Evolutionary conservation across 1,140 invertebrate genomes (phyloP).

Genomic region (Lamellibrachia luymesi): DNA sequence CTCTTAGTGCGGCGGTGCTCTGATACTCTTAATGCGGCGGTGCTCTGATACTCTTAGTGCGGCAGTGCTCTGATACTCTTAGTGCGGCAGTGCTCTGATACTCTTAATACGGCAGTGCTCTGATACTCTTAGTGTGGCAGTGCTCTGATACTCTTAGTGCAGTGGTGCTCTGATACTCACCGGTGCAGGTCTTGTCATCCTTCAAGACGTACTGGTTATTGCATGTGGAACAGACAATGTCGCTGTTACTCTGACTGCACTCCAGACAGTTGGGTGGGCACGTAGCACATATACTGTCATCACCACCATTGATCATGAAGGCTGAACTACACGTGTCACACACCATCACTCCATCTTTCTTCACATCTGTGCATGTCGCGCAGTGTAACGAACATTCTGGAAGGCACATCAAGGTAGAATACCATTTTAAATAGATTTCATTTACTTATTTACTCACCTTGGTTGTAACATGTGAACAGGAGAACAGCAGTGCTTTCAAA

Average conservation of each 20-base stretch:
- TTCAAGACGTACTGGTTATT: background rate
- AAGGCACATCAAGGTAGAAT: no score
- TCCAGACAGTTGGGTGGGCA: background rate
- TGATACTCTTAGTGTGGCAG: no score
- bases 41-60: no score
- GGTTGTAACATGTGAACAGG: no score
- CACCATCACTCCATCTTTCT: conserved; percentile 17
- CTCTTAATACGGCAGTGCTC: no score
- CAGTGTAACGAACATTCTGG: conserved; percentile 18
- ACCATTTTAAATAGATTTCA: no score
- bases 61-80: no score
- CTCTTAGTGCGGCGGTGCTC: no score
- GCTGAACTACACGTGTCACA: background rate
- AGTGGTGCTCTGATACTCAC: background rate
- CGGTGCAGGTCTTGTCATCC: background rate
- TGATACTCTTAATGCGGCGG: no score
- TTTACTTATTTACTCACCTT: background rate
- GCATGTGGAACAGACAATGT: background rate
- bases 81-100: no score
- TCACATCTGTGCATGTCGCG: conserved; percentile 10
- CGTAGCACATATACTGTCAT: background rate
- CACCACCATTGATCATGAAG: conserved; percentile 9
- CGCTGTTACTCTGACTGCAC: background rate
- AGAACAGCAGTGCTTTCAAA: no score
- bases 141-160: background rate